Evolutionary conservation across 2,113 vertebrate species (phyloP), one percentile per base, ranked within the genome.

Genomic region (Tapirus terrestris): DNA sequence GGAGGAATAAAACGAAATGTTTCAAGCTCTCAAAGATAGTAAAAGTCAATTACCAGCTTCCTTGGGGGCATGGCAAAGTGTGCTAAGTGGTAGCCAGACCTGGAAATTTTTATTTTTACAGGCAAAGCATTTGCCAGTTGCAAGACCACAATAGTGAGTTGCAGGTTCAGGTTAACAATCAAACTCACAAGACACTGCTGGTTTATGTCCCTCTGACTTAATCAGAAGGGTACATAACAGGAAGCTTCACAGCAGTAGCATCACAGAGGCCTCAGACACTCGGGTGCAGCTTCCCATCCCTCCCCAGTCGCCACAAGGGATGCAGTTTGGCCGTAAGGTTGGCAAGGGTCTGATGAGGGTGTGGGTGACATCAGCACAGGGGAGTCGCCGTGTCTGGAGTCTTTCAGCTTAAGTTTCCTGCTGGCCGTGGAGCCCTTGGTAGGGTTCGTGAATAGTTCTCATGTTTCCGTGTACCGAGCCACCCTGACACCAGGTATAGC

Each of bases 91-190:
- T 45, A 56, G 6, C 63, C 51, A 89, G 56, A 60, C 45, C 8
- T 67, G 80, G 45, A 91, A 81, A 77, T 87, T 87, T 43, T 56
- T 53, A 43, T 56, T 81, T 94, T 96, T 63, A 27, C 23, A 91
- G n/a, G 33, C 72, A 91, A 67, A 91, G 68, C 76, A 77, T 86
- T 77, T 93, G 27, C 29, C 77, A 68, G 13, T 31, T 82, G 33
- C 25, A 58, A 91, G 53, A 85, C 10, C 4, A 3, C 65, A 56
- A 4, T 36, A 18, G 18, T 81, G 48, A 70, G 25, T 84, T 95
- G 81, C 21, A 65, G 77, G 31, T 60, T 81, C 31, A 82, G 29
- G 61, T 70, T 48, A 21, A 29, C 10, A 36, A 2, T 84, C 70
- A 60, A 14, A 76, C 33, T 58, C 56, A 51, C 3, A 31, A 60